phyloP scores from a whole-genome alignment of 35 echinoderm and acorn worm genomes.

The Chiridota heheva region DNA sequence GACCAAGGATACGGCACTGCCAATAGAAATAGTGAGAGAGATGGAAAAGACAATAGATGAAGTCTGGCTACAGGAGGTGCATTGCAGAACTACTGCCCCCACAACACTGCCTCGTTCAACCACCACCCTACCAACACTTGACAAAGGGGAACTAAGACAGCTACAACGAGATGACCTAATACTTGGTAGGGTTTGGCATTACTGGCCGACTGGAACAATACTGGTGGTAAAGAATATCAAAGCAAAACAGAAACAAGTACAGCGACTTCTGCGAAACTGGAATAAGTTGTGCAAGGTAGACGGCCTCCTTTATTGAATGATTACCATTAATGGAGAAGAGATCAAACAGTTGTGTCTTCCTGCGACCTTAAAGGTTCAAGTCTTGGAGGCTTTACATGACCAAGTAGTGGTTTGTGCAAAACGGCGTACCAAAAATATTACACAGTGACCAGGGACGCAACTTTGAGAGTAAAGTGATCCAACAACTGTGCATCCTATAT shows the following conservation, averaged over 20 bases:
- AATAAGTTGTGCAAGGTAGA: neutral
- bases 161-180: neutral
- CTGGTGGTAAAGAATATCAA: neutral
- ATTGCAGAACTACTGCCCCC: neutral
- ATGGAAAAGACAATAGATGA: neutral
- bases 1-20: neutral
- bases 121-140: neutral
- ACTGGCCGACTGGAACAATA: neutral
- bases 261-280: neutral
- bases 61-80: neutral
- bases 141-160: neutral
- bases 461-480: no score
- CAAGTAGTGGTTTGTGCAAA: no score
- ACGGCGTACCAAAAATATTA: no score
- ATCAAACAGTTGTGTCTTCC: constrained; percentile 5
- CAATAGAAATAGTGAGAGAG: neutral
- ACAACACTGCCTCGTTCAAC: neutral
- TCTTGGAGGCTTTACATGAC: constrained; percentile 2
- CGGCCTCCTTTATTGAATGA: neutral
- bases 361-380: neutral
- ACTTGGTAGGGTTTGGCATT: neutral
- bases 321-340: neutral
- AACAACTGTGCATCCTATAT: no score
- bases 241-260: neutral
- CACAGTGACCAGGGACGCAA: no score